Conservation (phyloP, 2,113 vertebrate genomes). For the Apodemus speciosus region DNA sequence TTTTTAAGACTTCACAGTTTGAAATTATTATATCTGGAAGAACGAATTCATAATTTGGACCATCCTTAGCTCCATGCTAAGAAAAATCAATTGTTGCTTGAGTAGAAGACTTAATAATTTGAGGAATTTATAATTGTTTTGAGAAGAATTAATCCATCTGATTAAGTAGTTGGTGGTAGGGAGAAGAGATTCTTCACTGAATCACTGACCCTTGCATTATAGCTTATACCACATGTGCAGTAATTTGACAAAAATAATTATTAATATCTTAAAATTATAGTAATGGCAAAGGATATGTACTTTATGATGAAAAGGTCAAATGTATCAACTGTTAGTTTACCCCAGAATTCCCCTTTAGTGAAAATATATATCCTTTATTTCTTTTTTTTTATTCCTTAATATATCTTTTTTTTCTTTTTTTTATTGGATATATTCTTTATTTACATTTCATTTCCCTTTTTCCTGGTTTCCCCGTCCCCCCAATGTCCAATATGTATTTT, state of each 20-base stretch:
- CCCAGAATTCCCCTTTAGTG: background rate
- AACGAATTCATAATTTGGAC: background rate
- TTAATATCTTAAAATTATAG: slow-evolving; percentile 18
- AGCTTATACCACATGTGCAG: background rate
- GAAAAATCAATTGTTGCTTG: background rate
- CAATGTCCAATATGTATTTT: no score
- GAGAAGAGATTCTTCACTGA: background rate
- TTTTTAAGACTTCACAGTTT: background rate
- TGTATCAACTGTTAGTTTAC: background rate
- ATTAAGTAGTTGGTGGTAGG: background rate
- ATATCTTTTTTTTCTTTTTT: no score
- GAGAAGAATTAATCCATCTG: background rate
- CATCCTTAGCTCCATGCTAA: background rate
- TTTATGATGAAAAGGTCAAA: background rate
- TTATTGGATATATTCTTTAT: no score
- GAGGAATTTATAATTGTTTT: slow-evolving; percentile 37
- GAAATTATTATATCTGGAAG: background rate
- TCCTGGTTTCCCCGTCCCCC: no score
- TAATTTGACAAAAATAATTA: slow-evolving; percentile 23
- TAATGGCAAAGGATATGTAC: background rate
- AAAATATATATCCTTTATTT: background rate
- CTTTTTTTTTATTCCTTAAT: no score
- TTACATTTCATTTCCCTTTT: no score
- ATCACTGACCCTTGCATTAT: background rate
- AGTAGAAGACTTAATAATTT: background rate